phyloP scores from a whole-genome alignment of 2,888 invertebrate species.

The Abrostola tripartita region DNA sequence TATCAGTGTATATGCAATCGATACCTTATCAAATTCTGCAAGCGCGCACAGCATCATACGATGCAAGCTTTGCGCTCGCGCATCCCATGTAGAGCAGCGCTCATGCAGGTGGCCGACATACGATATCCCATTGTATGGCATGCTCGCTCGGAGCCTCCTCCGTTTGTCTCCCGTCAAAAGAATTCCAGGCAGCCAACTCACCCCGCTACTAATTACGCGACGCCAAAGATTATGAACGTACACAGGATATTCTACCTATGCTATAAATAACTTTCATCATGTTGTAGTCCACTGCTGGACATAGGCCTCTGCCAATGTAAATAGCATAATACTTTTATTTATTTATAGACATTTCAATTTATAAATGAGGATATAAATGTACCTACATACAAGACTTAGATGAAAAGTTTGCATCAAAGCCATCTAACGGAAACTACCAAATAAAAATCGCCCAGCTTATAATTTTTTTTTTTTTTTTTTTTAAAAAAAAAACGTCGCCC shows the following conservation, averaged over 20 bases:
- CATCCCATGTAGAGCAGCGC: constrained; percentile 63
- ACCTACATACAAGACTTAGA: too few relatives aligned
- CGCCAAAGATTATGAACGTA: constrained; percentile 68
- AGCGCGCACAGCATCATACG: constrained; percentile 38
- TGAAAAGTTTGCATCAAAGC: too few relatives aligned
- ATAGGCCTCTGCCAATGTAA: too few relatives aligned
- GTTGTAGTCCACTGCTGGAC: too few relatives aligned
- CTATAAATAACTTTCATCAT: too few relatives aligned
- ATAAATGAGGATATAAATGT: too few relatives aligned
- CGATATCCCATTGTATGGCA: constrained; percentile 84
- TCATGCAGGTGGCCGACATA: constrained; percentile 88
- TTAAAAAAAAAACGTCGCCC: too few relatives aligned
- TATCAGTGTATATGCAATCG: constrained; percentile 16
- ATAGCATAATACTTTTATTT: too few relatives aligned
- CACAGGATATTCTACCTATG: neutral
- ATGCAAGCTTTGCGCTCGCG: constrained; percentile 51
- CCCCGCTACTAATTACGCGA: constrained; percentile 84
- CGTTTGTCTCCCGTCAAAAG: constrained; percentile 84
- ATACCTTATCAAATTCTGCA: constrained; percentile 34
- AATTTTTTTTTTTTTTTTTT: too few relatives aligned
- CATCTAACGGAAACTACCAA: too few relatives aligned
- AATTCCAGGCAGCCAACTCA: constrained; percentile 85
- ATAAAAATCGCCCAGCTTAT: too few relatives aligned
- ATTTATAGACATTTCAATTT: too few relatives aligned
- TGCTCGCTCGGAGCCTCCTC: constrained; percentile 72